phyloP scores from a whole-genome alignment of 2,113 vertebrate species.

The Larimichthys crocea region DNA sequence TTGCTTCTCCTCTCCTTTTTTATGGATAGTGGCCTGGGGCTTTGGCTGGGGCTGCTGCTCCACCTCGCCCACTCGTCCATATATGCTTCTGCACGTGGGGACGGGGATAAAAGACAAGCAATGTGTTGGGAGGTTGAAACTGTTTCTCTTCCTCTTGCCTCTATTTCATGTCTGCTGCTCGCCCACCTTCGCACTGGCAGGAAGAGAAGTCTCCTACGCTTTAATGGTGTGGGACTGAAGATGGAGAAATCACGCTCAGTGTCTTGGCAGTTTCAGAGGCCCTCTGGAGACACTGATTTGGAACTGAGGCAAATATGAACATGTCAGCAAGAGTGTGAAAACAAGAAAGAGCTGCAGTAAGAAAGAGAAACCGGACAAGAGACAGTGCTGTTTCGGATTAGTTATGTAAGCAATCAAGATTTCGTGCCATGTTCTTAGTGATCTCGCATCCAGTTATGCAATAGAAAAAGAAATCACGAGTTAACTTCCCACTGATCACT shows the following conservation, averaged over 20 bases:
- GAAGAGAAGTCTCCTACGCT: constrained; percentile 70
- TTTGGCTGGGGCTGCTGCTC: constrained; percentile 38
- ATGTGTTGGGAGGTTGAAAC: constrained; percentile 25
- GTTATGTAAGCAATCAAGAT: constrained; percentile 73
- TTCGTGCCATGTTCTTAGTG: constrained; percentile 40
- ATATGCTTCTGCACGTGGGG: constrained; percentile 22
- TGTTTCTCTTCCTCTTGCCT: constrained; percentile 23
- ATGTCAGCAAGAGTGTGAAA: constrained; percentile 52
- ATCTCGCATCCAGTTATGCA: constrained; percentile 49
- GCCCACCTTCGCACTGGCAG: constrained; percentile 75
- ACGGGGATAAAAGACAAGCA: constrained; percentile 59
- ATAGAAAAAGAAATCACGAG: constrained; percentile 23
- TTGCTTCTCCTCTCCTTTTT: constrained; percentile 28
- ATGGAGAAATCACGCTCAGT: constrained; percentile 66
- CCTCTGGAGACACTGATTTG: constrained; percentile 61
- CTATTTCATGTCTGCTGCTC: constrained; percentile 63
- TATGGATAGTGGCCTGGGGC: constrained; percentile 34
- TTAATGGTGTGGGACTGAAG: constrained; percentile 58
- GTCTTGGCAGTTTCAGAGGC: constrained; percentile 62
- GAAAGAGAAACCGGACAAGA: constrained; percentile 35
- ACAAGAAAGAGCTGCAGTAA: constrained; percentile 17
- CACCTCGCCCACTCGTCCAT: constrained; percentile 53
- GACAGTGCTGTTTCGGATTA: constrained; percentile 64
- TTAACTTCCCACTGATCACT: constrained; percentile 38
- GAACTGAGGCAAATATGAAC: constrained; percentile 61